Conservation (phyloP, 2,797 vertebrate genomes). For the Eupleurogrammus muticus region DNA sequence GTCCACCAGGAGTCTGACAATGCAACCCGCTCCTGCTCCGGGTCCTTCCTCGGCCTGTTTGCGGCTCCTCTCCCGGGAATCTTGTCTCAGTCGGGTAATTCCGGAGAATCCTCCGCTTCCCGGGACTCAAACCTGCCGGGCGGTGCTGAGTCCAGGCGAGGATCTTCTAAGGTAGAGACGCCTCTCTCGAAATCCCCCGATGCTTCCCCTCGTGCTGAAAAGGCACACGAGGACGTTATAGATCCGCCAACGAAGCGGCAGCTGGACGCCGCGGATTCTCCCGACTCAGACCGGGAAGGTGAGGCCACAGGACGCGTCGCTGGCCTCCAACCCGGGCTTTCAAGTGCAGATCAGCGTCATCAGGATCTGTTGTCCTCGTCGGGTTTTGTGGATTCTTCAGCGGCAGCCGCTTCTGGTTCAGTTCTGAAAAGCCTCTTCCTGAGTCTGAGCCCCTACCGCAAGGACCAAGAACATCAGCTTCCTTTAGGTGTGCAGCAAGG, state of each 20-base stretch:
- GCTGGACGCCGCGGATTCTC: neutral
- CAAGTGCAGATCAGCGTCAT: neutral
- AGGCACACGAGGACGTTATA: neutral
- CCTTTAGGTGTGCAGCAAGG: conserved; percentile 30
- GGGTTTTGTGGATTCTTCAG: conserved; percentile 1
- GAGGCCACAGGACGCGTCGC: no score
- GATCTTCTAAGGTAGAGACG: neutral
- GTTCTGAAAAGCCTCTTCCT: conserved; percentile 73
- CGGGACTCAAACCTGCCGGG: neutral
- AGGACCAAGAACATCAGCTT: conserved; percentile 21
- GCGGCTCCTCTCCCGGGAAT: conserved; percentile 3
- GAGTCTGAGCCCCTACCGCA: conserved; percentile 54
- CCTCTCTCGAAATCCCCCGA: neutral
- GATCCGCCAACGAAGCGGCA: neutral
- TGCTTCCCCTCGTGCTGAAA: neutral
- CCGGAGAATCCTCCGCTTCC: neutral
- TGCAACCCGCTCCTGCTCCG: neutral
- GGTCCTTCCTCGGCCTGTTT: conserved; percentile 59
- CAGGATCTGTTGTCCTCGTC: neutral
- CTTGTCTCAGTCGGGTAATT: neutral
- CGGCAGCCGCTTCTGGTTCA: conserved; percentile 11
- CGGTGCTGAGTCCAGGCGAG: neutral
- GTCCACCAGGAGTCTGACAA: no score
- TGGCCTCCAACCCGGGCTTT: no score
- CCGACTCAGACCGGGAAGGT: neutral